Evolutionary conservation across 1,140 invertebrate species (phyloP).

Genomic region (Philopotamus ludificatus): DNA sequence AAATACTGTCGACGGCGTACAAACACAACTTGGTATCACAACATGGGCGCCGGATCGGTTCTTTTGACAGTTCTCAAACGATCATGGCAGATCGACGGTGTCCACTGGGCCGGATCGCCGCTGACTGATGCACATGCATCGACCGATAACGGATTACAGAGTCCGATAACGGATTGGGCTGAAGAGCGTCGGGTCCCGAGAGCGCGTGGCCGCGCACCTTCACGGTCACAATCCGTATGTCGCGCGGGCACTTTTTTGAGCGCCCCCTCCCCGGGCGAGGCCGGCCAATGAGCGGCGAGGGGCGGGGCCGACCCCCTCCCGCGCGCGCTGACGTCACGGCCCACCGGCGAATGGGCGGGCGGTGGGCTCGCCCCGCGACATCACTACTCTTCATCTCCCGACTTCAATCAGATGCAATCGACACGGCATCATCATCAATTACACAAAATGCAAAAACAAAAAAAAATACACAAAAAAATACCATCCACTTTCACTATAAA

Average conservation of each 20-base stretch:
- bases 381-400: neutral
- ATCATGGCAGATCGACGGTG: too few relatives aligned
- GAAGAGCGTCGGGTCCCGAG: neutral
- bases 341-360: conserved; percentile 25
- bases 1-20: too few relatives aligned
- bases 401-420: neutral
- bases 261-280: conserved; percentile 22
- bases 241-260: neutral
- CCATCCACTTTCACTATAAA: too few relatives aligned
- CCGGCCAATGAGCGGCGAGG: conserved; percentile 27
- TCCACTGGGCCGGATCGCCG: too few relatives aligned
- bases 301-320: conserved; percentile 28
- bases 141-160: too few relatives aligned
- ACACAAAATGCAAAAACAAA: too few relatives aligned
- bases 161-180: neutral
- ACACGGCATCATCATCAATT: too few relatives aligned
- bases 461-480: too few relatives aligned
- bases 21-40: too few relatives aligned
- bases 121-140: too few relatives aligned
- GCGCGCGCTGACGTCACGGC: conserved; percentile 23
- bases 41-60: too few relatives aligned
- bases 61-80: too few relatives aligned
- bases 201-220: neutral
- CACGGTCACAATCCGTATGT: conserved; percentile 31
- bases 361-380: neutral